Evolutionary conservation across 2,797 vertebrate species (phyloP).

Genomic region (Prionace glauca): DNA sequence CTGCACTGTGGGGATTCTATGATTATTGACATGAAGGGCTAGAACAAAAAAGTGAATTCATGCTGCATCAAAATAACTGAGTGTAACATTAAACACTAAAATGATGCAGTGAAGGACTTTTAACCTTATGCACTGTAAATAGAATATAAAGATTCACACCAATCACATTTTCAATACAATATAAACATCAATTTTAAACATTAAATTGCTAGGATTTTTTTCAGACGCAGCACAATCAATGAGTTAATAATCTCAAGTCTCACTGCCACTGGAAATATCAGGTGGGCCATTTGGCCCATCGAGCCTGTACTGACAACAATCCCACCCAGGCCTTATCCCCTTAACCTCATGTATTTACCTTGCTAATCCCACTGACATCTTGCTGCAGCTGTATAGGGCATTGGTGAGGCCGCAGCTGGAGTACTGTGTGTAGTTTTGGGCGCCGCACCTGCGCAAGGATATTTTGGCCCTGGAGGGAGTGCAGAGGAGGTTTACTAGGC

Average conservation of each 20-base stretch:
- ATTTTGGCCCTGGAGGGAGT: too few species aligned
- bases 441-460: too few species aligned
- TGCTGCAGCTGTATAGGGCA: too few species aligned
- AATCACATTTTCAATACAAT: background rate
- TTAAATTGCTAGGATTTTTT: background rate
- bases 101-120: background rate
- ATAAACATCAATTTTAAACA: background rate
- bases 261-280: background rate
- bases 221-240: background rate
- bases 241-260: background rate
- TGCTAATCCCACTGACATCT: too few species aligned
- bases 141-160: background rate
- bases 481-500: too few species aligned
- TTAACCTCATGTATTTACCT: too few species aligned
- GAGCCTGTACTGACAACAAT: too few species aligned
- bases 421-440: too few species aligned
- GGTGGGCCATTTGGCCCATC: too few species aligned
- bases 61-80: background rate
- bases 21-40: background rate
- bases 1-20: too few species aligned
- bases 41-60: background rate
- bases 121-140: background rate
- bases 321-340: too few species aligned
- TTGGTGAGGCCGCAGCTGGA: too few species aligned
- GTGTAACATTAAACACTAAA: background rate